Evolutionary conservation across 2,797 vertebrate species (phyloP).

Genomic region (Mycteria americana): DNA sequence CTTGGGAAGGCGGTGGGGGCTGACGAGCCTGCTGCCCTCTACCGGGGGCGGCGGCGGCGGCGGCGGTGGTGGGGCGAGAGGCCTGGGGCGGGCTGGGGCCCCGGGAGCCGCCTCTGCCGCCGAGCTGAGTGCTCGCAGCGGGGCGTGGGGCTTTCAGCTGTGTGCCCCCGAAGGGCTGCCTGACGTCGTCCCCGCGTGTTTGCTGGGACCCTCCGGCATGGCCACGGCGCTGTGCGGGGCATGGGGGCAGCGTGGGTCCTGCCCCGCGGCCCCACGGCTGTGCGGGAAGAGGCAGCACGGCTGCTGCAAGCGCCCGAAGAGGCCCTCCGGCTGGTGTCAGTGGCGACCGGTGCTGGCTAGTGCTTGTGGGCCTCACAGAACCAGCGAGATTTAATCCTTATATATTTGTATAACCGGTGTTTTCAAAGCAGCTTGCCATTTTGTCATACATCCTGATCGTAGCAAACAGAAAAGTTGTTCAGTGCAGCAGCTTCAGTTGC

Average conservation of each 20-base stretch:
- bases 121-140: neutral
- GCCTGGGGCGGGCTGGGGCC: neutral
- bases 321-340: rapidly evolving
- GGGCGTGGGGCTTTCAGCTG: too few relatives aligned
- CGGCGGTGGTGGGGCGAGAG: neutral
- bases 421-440: neutral
- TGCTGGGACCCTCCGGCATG: neutral
- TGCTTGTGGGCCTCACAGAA: neutral
- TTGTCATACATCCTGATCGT: rapidly evolving
- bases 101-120: neutral
- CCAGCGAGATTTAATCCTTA: too few relatives aligned
- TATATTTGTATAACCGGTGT: rapidly evolving
- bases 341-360: neutral
- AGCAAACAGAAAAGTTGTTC: neutral
- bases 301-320: too few relatives aligned
- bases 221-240: neutral
- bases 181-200: rapidly evolving
- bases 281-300: neutral
- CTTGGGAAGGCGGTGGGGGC: neutral
- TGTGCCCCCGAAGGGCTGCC: rapidly evolving
- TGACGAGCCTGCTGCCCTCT: too few relatives aligned
- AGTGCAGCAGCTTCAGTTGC: neutral
- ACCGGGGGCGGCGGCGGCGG: neutral
- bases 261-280: neutral
- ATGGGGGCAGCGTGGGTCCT: neutral